These are phyloP conservation scores for Characodon lateralis DNA, from an alignment of 2,797 vertebrate species.

Conservation along the genomic window DNA sequence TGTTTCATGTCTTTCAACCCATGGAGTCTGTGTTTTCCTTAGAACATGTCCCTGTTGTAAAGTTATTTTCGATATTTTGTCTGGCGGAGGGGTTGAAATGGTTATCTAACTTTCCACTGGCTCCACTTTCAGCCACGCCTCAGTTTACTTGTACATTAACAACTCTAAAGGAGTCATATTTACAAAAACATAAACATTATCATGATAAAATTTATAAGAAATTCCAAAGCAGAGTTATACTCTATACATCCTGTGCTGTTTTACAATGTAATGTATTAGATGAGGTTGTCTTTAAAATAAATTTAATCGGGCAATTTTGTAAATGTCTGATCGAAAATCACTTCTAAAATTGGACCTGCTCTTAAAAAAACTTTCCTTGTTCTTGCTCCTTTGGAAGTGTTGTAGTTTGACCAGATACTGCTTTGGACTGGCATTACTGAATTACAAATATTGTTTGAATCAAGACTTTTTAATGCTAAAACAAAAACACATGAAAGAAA, in stretches of 20 bases:
- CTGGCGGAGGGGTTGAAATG: slow-evolving; percentile 49
- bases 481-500: too few species aligned
- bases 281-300: background rate
- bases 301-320: too few species aligned
- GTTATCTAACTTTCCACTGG: slow-evolving; percentile 58
- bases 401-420: background rate
- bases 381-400: background rate
- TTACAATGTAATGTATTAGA: background rate
- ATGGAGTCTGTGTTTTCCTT: slow-evolving; percentile 1
- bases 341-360: background rate
- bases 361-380: background rate
- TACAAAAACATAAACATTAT: background rate
- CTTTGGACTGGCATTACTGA: background rate
- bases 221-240: background rate
- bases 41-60: slow-evolving; percentile 15
- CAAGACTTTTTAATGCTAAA: too few species aligned
- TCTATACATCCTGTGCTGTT: background rate
- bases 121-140: background rate
- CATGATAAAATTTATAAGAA: background rate
- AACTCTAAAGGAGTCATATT: background rate
- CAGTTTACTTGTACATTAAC: background rate
- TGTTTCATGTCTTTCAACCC: slow-evolving; percentile 25
- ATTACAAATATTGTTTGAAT: too few species aligned
- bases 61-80: slow-evolving; percentile 47
- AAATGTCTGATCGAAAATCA: too few species aligned